Evolutionary conservation across 2,113 vertebrate species (phyloP), one percentile per base, ranked within the genome.

Genomic region (Coturnix japonica): DNA sequence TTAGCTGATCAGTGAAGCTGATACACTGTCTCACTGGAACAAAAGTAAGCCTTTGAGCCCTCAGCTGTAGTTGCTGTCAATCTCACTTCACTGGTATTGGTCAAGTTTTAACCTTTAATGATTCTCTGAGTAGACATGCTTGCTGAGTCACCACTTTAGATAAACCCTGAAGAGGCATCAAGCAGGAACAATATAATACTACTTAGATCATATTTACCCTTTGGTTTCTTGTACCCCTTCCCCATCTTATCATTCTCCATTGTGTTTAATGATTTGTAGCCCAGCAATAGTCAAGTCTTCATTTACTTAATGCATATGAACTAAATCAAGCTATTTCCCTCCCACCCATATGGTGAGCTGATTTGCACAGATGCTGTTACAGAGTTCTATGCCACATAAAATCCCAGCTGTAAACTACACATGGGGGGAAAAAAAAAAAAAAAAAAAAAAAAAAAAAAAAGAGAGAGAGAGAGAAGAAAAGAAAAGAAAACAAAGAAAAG

Each of bases 351-450:
- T 97, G 96, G 92, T 96, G 51, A 83, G 74, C 49, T 93, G 85
- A 87, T 95, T 80, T 26, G 76, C 95, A 96, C 96, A 97, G 96
- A 97, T 97, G 97, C 78, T 96, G 43, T 87, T 85, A 56, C 33
- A 76, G 76, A 82, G 79, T 87, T 88, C 82, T 80, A 80, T 71
- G 85, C 71, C 89, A 92, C 87, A 91, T 75, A 94, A 95, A 97
- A 95, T 91, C 93, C 85, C 96, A 97, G 91, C 76, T 95, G 94
- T 78, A 95, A 91, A 91, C 64, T 23, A 28, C 13, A 77, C n/a
- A 37, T 7, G 10, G 10, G 10, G 7, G 10, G 7, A 37, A 37
- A 10, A 37, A 37, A 37, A 37, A 7, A 37, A 37, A 37, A 37
- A 7, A 37, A 37, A 37, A 37, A 7, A 37, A 7, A 37, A 37